These are phyloP conservation scores for Scaptodrosophila lebanonensis DNA, from an alignment of 1,140 invertebrate genomes.

Conservation along the genomic window DNA sequence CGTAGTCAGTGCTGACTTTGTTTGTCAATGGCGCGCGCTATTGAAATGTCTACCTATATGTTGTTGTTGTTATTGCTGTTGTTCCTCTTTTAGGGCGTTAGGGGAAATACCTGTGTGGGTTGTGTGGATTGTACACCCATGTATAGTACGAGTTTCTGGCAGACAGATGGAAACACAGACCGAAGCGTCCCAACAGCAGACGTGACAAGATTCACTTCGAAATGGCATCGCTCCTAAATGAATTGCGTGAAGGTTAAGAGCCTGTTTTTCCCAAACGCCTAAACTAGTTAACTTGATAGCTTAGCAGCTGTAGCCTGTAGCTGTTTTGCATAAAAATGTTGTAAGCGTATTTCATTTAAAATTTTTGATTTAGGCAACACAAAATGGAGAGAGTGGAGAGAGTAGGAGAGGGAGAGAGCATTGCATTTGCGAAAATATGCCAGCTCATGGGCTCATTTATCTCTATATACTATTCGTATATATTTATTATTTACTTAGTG, in stretches of 20 bases:
- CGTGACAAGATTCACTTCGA: neutral
- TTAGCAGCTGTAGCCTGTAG: too few species aligned
- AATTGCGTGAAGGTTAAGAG: slow-evolving; percentile 13
- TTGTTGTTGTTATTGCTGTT: too few species aligned
- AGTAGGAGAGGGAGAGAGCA: too few species aligned
- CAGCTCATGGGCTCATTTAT: too few species aligned
- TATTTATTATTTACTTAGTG: slow-evolving; percentile 27
- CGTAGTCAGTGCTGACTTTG: slow-evolving; percentile 6
- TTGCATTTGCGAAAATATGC: too few species aligned
- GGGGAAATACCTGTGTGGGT: too few species aligned
- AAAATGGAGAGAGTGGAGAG: too few species aligned
- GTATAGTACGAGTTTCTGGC: too few species aligned
- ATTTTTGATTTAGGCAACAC: slow-evolving; percentile 7
- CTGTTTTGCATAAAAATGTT: slow-evolving; percentile 11
- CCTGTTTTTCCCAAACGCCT: too few species aligned
- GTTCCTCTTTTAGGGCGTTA: too few species aligned
- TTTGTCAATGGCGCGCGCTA: slow-evolving; percentile 38
- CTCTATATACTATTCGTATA: slow-evolving; percentile 7
- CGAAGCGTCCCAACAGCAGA: slow-evolving; percentile 1
- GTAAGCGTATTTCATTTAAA: slow-evolving; percentile 22
- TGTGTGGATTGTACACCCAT: too few species aligned
- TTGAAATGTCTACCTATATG: slow-evolving; percentile 4
- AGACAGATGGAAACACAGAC: neutral
- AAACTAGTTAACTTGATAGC: slow-evolving; percentile 7
- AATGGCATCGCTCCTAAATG: slow-evolving; percentile 1